These are phyloP conservation scores for Ladona fulva DNA, from an alignment of 1,140 invertebrate species.

Conservation along the genomic window DNA sequence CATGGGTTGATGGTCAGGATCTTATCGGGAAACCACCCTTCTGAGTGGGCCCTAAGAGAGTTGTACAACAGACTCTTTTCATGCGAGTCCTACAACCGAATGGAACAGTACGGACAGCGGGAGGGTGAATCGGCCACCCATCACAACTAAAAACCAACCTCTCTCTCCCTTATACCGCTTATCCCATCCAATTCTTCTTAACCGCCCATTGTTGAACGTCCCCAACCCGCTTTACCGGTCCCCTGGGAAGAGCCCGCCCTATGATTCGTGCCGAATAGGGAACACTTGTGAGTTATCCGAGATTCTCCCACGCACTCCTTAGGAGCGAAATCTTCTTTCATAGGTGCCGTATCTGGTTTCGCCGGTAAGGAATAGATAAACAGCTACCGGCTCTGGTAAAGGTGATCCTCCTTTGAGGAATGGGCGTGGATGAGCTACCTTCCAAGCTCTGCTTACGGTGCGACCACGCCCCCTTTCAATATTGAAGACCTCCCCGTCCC, in stretches of 20 bases:
- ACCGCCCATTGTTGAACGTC: not conserved
- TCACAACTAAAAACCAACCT: not conserved
- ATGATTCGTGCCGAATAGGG: not conserved
- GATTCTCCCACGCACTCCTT: not conserved
- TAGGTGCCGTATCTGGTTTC: no score
- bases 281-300: not conserved
- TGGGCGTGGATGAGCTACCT: no score
- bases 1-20: not conserved
- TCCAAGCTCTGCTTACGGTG: no score
- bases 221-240: not conserved
- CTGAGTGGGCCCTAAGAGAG: not conserved
- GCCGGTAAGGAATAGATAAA: no score
- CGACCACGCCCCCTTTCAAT: no score
- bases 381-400: no score
- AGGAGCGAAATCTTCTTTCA: not conserved
- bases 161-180: not conserved
- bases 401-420: no score
- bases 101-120: not conserved
- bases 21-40: not conserved
- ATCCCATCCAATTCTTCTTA: not conserved
- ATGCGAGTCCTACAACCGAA: not conserved
- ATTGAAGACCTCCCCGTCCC: not conserved
- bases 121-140: not conserved
- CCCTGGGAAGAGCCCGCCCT: not conserved
- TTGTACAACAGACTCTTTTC: not conserved